Conservation (phyloP, 2,797 vertebrate species). For the Gobio occitaniae region DNA sequence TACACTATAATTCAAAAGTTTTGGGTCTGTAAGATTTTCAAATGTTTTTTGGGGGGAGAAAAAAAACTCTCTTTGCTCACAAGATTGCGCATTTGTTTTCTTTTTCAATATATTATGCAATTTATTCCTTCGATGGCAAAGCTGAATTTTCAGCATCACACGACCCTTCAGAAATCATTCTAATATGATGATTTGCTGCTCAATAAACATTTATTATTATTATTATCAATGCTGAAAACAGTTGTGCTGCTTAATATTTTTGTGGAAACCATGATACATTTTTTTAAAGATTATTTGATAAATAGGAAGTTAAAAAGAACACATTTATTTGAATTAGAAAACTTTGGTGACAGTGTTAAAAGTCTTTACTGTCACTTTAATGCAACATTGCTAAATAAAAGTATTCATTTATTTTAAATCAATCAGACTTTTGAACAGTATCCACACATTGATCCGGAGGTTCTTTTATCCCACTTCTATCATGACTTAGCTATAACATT, state of each 20-base stretch:
- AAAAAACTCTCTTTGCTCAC: too few species aligned
- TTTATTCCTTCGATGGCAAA: not conserved
- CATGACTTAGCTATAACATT: not conserved
- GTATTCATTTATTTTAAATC: not conserved
- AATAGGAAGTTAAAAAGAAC: not conserved
- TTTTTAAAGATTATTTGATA: too few species aligned
- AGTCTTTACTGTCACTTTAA: not conserved
- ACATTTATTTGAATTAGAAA: too few species aligned
- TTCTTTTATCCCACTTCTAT: not conserved
- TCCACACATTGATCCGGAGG: not conserved
- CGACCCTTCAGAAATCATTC: not conserved
- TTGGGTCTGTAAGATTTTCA: not conserved
- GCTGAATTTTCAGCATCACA: not conserved
- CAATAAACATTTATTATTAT: too few species aligned
- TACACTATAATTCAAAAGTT: not conserved
- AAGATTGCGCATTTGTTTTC: not conserved
- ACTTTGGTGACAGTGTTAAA: not conserved
- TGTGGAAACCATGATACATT: too few species aligned
- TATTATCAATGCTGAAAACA: too few species aligned
- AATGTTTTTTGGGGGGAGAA: too few species aligned
- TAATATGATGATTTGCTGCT: too few species aligned
- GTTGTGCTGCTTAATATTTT: not conserved
- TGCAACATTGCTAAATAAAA: not conserved
- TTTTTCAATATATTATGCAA: not conserved
- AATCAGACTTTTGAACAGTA: not conserved